phyloP scores from a whole-genome alignment of 2,113 vertebrate species.

The Acanthochromis polyacanthus region DNA sequence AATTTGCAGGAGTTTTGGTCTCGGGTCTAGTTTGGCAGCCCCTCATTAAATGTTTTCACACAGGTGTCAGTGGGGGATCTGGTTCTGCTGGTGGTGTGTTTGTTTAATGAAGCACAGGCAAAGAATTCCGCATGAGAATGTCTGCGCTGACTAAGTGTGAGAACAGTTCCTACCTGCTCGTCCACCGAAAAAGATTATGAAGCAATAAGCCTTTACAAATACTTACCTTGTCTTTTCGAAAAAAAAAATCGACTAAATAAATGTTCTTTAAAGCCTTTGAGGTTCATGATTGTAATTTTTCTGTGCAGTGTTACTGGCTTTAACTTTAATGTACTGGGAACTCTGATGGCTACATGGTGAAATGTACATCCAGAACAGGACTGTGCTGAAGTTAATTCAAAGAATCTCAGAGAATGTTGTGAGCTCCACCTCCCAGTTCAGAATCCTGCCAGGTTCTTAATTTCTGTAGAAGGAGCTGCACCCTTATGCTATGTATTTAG shows the following conservation, averaged over 20 bases:
- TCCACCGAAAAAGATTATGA: background rate
- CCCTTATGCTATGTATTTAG: background rate
- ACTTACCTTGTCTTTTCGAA: too few species aligned
- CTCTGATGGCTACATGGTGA: background rate
- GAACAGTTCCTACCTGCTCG: background rate
- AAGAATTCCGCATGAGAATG: constrained; percentile 33
- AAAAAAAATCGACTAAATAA: too few species aligned
- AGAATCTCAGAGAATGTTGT: background rate
- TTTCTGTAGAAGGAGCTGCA: background rate
- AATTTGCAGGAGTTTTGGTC: background rate
- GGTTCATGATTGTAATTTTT: too few species aligned
- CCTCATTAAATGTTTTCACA: constrained; percentile 16
- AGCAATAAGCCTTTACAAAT: background rate
- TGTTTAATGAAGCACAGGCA: constrained; percentile 28
- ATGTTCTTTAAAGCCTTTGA: too few species aligned
- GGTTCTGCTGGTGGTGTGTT: constrained; percentile 54
- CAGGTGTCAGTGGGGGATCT: constrained; percentile 19
- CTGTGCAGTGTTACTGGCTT: background rate
- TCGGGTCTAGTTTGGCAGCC: background rate
- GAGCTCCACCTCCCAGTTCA: background rate
- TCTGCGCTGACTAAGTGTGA: constrained; percentile 20
- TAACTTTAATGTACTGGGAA: background rate
- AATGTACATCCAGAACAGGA: background rate
- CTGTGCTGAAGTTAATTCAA: background rate
- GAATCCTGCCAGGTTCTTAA: background rate